Conservation (phyloP, 1,140 invertebrate species). For the Nixonia krombeini region DNA sequence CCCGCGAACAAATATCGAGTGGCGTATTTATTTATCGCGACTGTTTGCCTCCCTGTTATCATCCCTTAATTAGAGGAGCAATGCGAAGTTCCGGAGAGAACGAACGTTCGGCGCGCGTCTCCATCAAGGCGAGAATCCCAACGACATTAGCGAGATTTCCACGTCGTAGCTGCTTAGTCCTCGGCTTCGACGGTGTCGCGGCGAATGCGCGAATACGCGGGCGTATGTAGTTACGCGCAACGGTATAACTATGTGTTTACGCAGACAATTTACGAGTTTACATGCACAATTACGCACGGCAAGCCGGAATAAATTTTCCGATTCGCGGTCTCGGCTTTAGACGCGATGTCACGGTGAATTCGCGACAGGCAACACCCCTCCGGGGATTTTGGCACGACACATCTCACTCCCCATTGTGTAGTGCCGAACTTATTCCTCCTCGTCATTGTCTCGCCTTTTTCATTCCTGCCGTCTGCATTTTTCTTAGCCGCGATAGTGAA, state of each 20-base stretch:
- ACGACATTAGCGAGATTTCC: constrained; percentile 31
- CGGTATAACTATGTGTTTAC: constrained; percentile 33
- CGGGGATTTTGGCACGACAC: constrained; percentile 19
- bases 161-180: constrained; percentile 21
- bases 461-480: too few species aligned
- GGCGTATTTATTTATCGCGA: too few species aligned
- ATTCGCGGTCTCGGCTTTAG: constrained; percentile 5
- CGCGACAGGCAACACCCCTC: constrained; percentile 4
- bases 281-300: constrained; percentile 41
- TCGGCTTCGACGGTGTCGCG: background rate
- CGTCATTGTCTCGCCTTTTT: constrained; percentile 17
- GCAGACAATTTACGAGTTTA: constrained; percentile 46
- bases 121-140: constrained; percentile 22
- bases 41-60: constrained; percentile 4
- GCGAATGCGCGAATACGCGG: background rate
- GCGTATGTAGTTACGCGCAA: background rate
- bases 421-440: constrained; percentile 9
- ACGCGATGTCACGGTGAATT: constrained; percentile 16
- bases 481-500: too few species aligned
- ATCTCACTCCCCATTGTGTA: constrained; percentile 16
- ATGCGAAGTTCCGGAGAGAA: constrained; percentile 33
- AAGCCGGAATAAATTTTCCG: constrained; percentile 26
- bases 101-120: constrained; percentile 8
- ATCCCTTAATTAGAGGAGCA: background rate
- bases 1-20: too few species aligned